These are phyloP conservation scores for Hesperophylax magnus DNA, from an alignment of 1,140 invertebrate genomes.

Conservation along the genomic window DNA sequence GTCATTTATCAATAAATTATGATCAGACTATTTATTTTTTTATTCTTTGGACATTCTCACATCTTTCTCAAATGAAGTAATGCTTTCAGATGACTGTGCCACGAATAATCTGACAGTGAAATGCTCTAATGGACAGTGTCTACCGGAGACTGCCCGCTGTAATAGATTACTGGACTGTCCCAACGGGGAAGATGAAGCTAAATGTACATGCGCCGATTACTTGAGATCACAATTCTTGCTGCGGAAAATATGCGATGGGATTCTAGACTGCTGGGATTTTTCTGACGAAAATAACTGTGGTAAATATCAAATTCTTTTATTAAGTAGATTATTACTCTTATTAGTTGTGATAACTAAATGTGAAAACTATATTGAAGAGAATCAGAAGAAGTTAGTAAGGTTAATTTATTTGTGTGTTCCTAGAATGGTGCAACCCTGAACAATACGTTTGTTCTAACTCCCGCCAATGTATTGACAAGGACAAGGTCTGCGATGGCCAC, in stretches of 20 bases:
- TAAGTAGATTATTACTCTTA: too few species aligned
- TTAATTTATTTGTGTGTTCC: conserved; percentile 45
- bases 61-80: background rate
- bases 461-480: conserved; percentile 77
- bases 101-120: conserved; percentile 68
- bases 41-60: background rate
- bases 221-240: conserved; percentile 77
- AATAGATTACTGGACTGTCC: conserved; percentile 83
- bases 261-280: conserved; percentile 85
- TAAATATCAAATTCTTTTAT: conserved; percentile 58
- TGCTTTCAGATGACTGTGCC: conserved; percentile 65
- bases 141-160: conserved; percentile 78
- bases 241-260: conserved; percentile 86
- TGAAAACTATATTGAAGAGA: too few species aligned
- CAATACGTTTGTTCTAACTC: conserved; percentile 84
- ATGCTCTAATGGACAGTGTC: conserved; percentile 78
- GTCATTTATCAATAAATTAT: background rate
- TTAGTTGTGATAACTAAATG: too few species aligned
- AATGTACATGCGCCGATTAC: conserved; percentile 85
- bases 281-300: conserved; percentile 86
- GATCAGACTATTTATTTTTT: background rate
- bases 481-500: conserved; percentile 80
- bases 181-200: conserved; percentile 79
- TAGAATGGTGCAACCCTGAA: conserved; percentile 82
- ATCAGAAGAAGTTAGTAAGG: too few species aligned